Percentiles rank a stretch among this genome's conserved stretches.
Conservation (phyloP, 2,797 vertebrate species). For the Lutjanus argentimaculatus region DNA sequence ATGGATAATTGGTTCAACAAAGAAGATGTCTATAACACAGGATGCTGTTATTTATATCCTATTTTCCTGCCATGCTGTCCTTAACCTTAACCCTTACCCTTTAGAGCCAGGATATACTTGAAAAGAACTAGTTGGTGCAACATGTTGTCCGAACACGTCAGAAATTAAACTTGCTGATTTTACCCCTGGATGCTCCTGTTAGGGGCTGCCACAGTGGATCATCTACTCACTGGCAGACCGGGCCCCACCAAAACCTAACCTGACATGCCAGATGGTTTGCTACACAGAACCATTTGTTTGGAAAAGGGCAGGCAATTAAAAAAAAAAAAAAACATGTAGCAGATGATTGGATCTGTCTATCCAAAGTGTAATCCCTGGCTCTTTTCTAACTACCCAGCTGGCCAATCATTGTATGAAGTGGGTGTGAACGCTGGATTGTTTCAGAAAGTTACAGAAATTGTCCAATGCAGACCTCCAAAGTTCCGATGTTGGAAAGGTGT, state of each 20-base stretch:
- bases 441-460: neutral
- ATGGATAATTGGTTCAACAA: neutral
- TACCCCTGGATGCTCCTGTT: too few species aligned
- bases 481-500: neutral
- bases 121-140: neutral
- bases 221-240: too few species aligned
- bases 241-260: too few species aligned
- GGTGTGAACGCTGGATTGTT: constrained; percentile 10
- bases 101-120: neutral
- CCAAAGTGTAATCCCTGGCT: neutral
- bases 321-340: too few species aligned
- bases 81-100: neutral
- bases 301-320: too few species aligned
- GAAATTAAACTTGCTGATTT: too few species aligned
- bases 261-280: too few species aligned
- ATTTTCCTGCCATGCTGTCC: neutral
- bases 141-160: neutral
- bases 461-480: neutral
- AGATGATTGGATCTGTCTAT: too few species aligned
- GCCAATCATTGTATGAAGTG: neutral
- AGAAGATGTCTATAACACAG: neutral
- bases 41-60: neutral
- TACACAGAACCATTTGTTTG: too few species aligned
- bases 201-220: too few species aligned
- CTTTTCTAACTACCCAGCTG: neutral